These are phyloP conservation scores for Papilio aristodemus DNA, from an alignment of 1,140 invertebrate species.

Conservation along the genomic window DNA sequence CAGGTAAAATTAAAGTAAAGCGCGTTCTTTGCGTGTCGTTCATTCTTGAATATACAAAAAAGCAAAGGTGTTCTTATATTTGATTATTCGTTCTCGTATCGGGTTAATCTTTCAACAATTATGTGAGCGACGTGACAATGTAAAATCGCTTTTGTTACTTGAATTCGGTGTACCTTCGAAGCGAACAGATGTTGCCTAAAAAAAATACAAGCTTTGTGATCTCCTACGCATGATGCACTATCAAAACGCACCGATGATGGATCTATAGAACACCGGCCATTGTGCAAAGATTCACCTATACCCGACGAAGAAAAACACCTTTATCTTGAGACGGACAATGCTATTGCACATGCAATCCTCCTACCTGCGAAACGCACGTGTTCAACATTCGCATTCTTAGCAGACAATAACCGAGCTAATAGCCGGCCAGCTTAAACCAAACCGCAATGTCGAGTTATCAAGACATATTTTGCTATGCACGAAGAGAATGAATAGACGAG, in stretches of 20 bases:
- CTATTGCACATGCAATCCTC: conserved; percentile 66
- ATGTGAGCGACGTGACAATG: conserved; percentile 63
- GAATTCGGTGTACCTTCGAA: conserved; percentile 52
- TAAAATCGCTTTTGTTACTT: conserved; percentile 49
- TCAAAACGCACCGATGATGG: conserved; percentile 61
- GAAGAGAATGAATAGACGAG: conserved; percentile 37
- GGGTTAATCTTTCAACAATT: conserved; percentile 76
- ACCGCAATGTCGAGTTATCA: conserved; percentile 44
- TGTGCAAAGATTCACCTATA: conserved; percentile 71
- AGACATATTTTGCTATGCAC: conserved; percentile 47
- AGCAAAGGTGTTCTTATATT: conserved; percentile 67
- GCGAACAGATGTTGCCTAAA: conserved; percentile 71
- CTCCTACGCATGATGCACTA: conserved; percentile 74
- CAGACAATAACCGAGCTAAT: conserved; percentile 51
- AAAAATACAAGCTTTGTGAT: conserved; percentile 60
- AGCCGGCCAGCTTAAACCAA: conserved; percentile 44
- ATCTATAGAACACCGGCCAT: conserved; percentile 55
- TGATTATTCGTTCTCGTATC: conserved; percentile 63
- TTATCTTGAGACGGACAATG: conserved; percentile 61
- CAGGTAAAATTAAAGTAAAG: not conserved
- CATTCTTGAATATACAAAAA: conserved; percentile 52
- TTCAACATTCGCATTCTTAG: conserved; percentile 67
- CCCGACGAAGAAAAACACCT: conserved; percentile 65
- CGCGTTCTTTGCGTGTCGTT: conserved; percentile 37
- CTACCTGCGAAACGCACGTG: conserved; percentile 76